Evolutionary conservation across 2,797 vertebrate species (phyloP), one percentile per base, ranked within the genome.

Genomic region (Muraenolepis orangiensis): DNA sequence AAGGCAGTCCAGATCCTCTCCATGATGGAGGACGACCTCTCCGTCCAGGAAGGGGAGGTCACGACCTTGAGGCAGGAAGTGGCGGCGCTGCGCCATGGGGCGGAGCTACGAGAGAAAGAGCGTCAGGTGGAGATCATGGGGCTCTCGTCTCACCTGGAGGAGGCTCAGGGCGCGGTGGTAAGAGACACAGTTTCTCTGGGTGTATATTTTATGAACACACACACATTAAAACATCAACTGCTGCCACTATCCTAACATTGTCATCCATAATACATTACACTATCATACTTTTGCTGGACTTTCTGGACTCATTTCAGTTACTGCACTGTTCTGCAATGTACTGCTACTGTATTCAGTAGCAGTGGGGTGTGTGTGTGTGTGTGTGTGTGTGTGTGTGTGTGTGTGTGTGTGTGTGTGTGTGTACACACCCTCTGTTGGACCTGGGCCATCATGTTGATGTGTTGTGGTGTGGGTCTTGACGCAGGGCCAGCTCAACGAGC

Each of bases 1-100:
- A 92, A 95, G 69, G 94, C 94, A 12, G 89, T 93, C 64, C 92
- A 91, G 74, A 87, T 96, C 85, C 90, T 96, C 74, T 93, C 93
- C 11, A 88, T 92, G 88, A 90, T 93, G 87, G 86, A 91, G 66
- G 83, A 73, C 0, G 89, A 93, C 73, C 84, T 92, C 81, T 87
- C 76, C 72, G 82, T 73, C 66, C 80, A 81, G 70, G 87, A 87
- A 76, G 86, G 86, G 6, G 91, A 94, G 74, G 80, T 93, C n/a
- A 86, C 78, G 82, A 83, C 81, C 75, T 86, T 94, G 77, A 88
- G 86, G 74, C 83, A 80, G 74, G 89, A 93, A 74, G 86, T 88
- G 2, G 81, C 89, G 14, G 70, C 76, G 0, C 80, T 94, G 76
- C 88, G 75, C 1, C 75, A 74, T 66, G 88, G 76, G 69, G 85